phyloP scores from a whole-genome alignment of 2,113 vertebrate species.

The Mustelus asterias region DNA sequence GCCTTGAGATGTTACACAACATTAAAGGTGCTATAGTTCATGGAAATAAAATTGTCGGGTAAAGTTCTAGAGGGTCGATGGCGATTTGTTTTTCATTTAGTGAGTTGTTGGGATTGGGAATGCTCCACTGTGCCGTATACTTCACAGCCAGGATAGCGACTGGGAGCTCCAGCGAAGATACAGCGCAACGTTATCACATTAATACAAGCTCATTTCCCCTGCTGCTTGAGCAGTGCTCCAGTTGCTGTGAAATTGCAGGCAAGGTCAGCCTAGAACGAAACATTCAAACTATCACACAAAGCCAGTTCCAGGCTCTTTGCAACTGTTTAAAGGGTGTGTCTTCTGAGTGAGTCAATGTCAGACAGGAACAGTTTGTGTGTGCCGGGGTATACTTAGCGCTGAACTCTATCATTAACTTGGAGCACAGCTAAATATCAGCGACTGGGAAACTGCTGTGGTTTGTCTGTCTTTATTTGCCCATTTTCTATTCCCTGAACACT shows the following conservation, averaged over 20 bases:
- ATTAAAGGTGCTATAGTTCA: neutral
- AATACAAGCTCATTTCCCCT: neutral
- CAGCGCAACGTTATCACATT: neutral
- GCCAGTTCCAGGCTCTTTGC: neutral
- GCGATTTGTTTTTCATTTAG: too few relatives aligned
- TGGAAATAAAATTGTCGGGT: neutral
- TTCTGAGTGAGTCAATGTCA: neutral
- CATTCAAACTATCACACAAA: neutral
- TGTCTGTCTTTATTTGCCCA: neutral
- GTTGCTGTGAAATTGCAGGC: neutral
- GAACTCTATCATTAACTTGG: slow-evolving; percentile 18
- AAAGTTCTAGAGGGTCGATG: neutral
- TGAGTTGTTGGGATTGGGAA: neutral
- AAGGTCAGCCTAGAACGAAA: neutral
- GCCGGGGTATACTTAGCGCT: neutral
- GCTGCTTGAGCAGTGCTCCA: neutral
- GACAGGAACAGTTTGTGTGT: neutral
- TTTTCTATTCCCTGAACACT: slow-evolving; percentile 10
- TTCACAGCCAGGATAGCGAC: neutral
- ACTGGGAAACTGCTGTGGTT: slow-evolving; percentile 19
- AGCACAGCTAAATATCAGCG: neutral
- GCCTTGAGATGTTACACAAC: neutral
- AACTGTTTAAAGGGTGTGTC: neutral
- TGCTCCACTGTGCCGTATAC: neutral
- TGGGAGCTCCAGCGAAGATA: neutral